Base-by-base conservation (phyloP, 1,140 invertebrate species). In the Aricia agestis region DNA sequence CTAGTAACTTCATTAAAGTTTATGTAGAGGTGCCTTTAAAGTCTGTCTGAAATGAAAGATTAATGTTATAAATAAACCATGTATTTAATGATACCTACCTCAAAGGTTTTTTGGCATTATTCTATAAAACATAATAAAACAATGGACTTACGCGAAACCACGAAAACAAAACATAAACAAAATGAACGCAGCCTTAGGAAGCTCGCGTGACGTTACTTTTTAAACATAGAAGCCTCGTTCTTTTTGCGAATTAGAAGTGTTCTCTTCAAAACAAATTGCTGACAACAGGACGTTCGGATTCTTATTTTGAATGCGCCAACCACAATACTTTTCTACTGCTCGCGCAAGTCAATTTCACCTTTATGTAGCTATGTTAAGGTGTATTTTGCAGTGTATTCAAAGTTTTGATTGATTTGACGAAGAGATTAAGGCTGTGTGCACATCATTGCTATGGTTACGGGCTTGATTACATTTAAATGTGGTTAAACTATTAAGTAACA, bases 201-300 rank as follows among this genome's bases (percentile, higher is more conserved):
- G 75, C 71, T 90, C 79, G 88, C 88, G 88, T 90, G 88, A 88
- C 85, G 88, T 72, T 85, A 83, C 83, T 86, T 89, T 87, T 88
- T 85, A 88, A 90, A 88, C 83, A 87, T 89, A 87, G 84, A 84
- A 84, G 77, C 78, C 72, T 86, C 82, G 79, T 88, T 88, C 85
- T 87, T 90, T 89, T 89, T 88, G 83, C 85, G 83, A 90, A 88
- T 90, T 90, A 90, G 87, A 90, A 90, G 84, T 87, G 85, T 87
- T 90, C 85, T 89, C 80, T 89, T 87, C 86, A 90, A 90, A 89
- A 90, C 86, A 89, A 90, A 90, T 90, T 90, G 88, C 88, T 90
- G 88, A 88, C 88, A 90, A 85, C 83, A 82, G 81, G 86, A 87
- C 82, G 83, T 85, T 87, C 76, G 74, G 82, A 86, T 87, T 83